A percentile compares a stretch with the other conserved stretches of the same genome.
phyloP scores from a whole-genome alignment of 1,140 invertebrate species.

The Drosophila gunungcola region DNA sequence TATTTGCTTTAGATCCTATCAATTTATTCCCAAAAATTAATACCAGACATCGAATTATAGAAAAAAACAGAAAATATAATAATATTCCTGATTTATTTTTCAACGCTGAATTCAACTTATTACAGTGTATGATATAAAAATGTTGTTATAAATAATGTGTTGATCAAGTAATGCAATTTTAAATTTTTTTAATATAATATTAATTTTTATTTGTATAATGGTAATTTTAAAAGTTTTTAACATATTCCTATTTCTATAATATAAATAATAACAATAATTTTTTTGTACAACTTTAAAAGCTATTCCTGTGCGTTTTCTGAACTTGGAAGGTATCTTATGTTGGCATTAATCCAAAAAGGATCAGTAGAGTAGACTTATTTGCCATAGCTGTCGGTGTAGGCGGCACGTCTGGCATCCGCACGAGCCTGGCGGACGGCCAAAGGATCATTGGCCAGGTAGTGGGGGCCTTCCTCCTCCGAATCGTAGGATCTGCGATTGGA shows the following conservation, averaged over 20 bases:
- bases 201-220: not conserved
- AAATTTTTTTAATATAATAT: not conserved
- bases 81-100: no score
- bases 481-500: slow-evolving; percentile 53
- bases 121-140: not conserved
- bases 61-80: no score
- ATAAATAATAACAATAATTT: slow-evolving; percentile 37
- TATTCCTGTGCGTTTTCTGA: slow-evolving; percentile 45
- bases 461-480: slow-evolving; percentile 11
- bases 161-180: not conserved
- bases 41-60: no score
- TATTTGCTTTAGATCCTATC: no score
- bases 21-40: no score
- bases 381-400: slow-evolving; percentile 60
- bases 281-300: slow-evolving; percentile 12
- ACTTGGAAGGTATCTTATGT: not conserved
- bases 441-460: slow-evolving; percentile 31
- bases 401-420: slow-evolving; percentile 57
- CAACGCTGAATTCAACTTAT: no score
- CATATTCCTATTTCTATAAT: no score
- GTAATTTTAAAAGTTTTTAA: slow-evolving; percentile 13
- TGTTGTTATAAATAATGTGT: no score
- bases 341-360: not conserved
- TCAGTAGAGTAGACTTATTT: slow-evolving; percentile 28
- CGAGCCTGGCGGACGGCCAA: slow-evolving; percentile 47